These are phyloP conservation scores for Nixonia krombeini DNA, from an alignment of 1,140 invertebrate genomes.

Conservation along the genomic window DNA sequence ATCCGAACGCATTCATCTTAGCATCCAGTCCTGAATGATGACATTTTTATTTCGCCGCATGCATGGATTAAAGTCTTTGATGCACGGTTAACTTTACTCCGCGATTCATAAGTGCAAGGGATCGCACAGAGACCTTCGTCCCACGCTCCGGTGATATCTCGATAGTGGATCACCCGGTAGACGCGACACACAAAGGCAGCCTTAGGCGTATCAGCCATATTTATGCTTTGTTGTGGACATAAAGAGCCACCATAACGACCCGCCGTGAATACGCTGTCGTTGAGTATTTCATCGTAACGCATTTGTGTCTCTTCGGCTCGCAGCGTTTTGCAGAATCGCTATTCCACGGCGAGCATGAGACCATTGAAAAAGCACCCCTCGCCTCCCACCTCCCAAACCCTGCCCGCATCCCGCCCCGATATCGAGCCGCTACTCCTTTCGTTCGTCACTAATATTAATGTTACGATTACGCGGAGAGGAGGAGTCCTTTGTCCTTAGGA, in stretches of 20 bases:
- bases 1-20: not conserved
- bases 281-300: constrained; percentile 61
- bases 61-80: constrained; percentile 13
- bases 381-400: constrained; percentile 36
- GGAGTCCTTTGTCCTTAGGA: constrained; percentile 41
- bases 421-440: constrained; percentile 46
- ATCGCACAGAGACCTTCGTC: constrained; percentile 28
- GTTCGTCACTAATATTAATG: constrained; percentile 52
- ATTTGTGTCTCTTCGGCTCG: constrained; percentile 56
- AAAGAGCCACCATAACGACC: constrained; percentile 56
- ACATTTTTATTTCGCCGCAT: constrained; percentile 5
- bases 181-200: constrained; percentile 53
- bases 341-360: constrained; percentile 46
- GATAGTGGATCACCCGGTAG: constrained; percentile 58
- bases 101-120: constrained; percentile 25
- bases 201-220: constrained; percentile 61
- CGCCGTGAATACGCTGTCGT: constrained; percentile 54
- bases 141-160: constrained; percentile 53
- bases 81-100: constrained; percentile 13
- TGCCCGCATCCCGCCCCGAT: constrained; percentile 35
- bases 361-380: too few relatives aligned
- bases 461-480: constrained; percentile 49
- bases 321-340: constrained; percentile 50
- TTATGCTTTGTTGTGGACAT: constrained; percentile 63
- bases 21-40: not conserved